A percentile compares a stretch with the other conserved stretches of the same genome.
These are phyloP conservation scores for Piscicola geometra DNA, from an alignment of 2,888 invertebrate genomes.

Conservation along the genomic window DNA sequence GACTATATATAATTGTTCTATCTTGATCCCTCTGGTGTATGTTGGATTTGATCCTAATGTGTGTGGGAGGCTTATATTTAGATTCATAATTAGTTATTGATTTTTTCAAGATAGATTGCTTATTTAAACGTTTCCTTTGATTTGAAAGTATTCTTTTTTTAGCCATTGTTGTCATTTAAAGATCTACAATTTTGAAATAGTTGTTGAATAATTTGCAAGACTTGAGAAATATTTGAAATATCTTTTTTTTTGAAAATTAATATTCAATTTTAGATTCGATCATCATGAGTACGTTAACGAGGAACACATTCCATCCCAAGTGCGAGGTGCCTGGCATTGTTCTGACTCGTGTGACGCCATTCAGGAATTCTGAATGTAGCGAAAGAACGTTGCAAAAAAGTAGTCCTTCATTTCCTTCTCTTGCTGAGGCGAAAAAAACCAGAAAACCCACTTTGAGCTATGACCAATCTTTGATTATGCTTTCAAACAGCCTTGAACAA, in stretches of 20 bases:
- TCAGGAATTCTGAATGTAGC: neutral
- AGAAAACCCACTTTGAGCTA: slow-evolving; percentile 11
- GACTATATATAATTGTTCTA: too few species aligned
- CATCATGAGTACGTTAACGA: neutral
- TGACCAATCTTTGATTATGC: slow-evolving; percentile 23
- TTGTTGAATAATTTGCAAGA: neutral
- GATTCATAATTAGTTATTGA: too few species aligned
- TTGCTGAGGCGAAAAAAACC: neutral
- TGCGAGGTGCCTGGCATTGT: neutral
- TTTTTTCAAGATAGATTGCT: too few species aligned
- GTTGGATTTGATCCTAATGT: too few species aligned
- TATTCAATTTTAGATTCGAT: too few species aligned
- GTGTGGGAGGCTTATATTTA: too few species aligned
- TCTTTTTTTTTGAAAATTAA: too few species aligned
- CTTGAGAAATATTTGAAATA: neutral
- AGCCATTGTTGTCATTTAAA: too few species aligned
- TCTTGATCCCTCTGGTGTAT: too few species aligned
- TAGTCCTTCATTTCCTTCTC: neutral
- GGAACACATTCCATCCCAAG: neutral
- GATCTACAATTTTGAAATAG: too few species aligned
- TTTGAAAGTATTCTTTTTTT: too few species aligned
- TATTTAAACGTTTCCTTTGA: too few species aligned
- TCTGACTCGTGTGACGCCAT: neutral
- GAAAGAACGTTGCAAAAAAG: neutral
- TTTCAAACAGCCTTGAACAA: slow-evolving; percentile 30